Evolutionary conservation across 2,888 invertebrate genomes (phyloP).

Genomic region (Plagodis dolabraria): DNA sequence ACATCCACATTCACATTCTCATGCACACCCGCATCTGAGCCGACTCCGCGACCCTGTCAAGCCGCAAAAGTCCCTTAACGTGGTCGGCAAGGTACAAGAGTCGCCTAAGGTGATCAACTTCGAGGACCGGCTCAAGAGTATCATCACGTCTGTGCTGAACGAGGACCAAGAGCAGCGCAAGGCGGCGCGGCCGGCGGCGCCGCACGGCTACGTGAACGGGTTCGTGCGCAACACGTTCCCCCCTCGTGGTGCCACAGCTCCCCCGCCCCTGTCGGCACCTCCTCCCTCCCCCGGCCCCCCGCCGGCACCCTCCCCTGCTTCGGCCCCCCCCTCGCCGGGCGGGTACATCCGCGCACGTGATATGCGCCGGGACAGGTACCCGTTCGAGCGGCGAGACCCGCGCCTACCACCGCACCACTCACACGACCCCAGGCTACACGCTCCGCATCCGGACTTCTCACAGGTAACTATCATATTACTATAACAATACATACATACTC

Average conservation of each 20-base stretch:
- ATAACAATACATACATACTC: conserved; percentile 24
- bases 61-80: conserved; percentile 73
- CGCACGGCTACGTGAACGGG: conserved; percentile 60
- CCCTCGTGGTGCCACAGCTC: conserved; percentile 33
- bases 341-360: conserved; percentile 50
- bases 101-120: conserved; percentile 92
- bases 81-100: conserved; percentile 86
- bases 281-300: conserved; percentile 31
- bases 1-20: neutral
- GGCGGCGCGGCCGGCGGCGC: conserved; percentile 54
- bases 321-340: conserved; percentile 22
- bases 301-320: conserved; percentile 26
- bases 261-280: conserved; percentile 35
- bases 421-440: conserved; percentile 45
- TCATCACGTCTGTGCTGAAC: conserved; percentile 93
- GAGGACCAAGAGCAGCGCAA: conserved; percentile 88
- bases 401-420: conserved; percentile 41
- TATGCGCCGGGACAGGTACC: conserved; percentile 62
- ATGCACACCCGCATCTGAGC: conserved; percentile 33
- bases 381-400: conserved; percentile 65
- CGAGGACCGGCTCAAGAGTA: conserved; percentile 94
- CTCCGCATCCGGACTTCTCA: conserved; percentile 73
- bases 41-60: conserved; percentile 69
- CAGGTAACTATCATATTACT: conserved; percentile 60
- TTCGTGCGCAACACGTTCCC: conserved; percentile 53